Conservation (phyloP, 2,113 vertebrate species). For the Odontophorus gujanensis region DNA sequence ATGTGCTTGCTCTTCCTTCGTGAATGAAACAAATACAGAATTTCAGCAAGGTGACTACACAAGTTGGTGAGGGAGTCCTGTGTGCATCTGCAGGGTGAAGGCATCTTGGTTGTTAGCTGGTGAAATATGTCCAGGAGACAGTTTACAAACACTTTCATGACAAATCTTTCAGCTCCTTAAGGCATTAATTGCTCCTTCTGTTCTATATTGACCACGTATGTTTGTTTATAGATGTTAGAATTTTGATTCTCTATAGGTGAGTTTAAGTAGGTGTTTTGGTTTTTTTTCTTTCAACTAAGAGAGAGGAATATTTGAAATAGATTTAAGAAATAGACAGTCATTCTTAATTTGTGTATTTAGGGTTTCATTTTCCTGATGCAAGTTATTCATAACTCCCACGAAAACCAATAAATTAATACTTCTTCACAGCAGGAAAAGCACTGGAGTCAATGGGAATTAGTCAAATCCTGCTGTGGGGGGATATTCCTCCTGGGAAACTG, state of each 20-base stretch:
- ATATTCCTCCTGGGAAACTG: slow-evolving; percentile 58
- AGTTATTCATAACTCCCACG: slow-evolving; percentile 2
- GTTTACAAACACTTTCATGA: not conserved
- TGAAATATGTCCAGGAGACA: not conserved
- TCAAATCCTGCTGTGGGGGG: slow-evolving; percentile 26
- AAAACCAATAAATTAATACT: slow-evolving; percentile 55
- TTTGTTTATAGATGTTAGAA: not conserved
- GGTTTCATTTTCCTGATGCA: slow-evolving; percentile 11
- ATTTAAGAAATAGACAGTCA: not conserved
- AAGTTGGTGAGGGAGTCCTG: not conserved
- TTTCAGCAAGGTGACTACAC: not conserved
- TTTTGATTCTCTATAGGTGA: slow-evolving; percentile 2
- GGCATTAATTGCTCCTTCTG: not conserved
- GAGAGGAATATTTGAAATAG: slow-evolving; percentile 24
- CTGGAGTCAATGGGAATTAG: slow-evolving; percentile 61
- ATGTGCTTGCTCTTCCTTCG: not conserved
- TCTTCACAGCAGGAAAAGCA: not conserved
- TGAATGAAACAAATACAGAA: not conserved
- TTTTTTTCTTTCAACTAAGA: not conserved
- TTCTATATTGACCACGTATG: not conserved
- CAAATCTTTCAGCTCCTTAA: not conserved
- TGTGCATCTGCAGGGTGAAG: not conserved
- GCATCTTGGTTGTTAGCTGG: not conserved
- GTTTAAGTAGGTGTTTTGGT: not conserved
- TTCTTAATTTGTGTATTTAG: slow-evolving; percentile 34